phyloP scores from a whole-genome alignment of 2,888 invertebrate genomes.

The Aromia moschata region DNA sequence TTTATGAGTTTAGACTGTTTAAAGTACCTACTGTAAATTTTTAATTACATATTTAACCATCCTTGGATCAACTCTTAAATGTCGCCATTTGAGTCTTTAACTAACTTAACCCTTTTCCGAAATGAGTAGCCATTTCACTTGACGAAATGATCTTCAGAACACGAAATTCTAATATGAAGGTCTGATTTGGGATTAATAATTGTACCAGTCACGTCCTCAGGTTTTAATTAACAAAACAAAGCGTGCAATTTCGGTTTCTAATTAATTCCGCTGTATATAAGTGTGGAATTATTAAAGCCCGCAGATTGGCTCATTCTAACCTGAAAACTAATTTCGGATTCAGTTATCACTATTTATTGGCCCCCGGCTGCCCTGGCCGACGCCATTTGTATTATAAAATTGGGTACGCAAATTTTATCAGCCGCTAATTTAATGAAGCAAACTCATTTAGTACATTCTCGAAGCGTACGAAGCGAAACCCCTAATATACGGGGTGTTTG shows the following conservation, averaged over 20 bases:
- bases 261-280: slow-evolving; percentile 15
- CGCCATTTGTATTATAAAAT: slow-evolving; percentile 6
- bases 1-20: no score
- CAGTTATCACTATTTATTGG: slow-evolving; percentile 15
- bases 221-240: slow-evolving; percentile 24
- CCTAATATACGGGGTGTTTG: background rate
- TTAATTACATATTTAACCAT: no score
- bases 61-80: no score
- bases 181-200: slow-evolving; percentile 14
- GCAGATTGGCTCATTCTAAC: slow-evolving; percentile 3
- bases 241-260: slow-evolving; percentile 21
- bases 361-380: slow-evolving; percentile 1
- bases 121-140: no score
- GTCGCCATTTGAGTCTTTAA: no score
- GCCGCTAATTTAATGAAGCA: background rate
- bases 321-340: slow-evolving; percentile 12
- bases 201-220: slow-evolving; percentile 6
- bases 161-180: background rate
- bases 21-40: no score
- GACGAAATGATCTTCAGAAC: background rate
- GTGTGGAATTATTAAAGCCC: slow-evolving; percentile 14
- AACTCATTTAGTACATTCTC: slow-evolving; percentile 8
- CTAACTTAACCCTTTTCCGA: no score
- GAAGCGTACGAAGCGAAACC: background rate
- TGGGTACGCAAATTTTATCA: slow-evolving; percentile 1